Conservation (phyloP, 1,140 invertebrate species). For the Drosophila ercepeae region DNA sequence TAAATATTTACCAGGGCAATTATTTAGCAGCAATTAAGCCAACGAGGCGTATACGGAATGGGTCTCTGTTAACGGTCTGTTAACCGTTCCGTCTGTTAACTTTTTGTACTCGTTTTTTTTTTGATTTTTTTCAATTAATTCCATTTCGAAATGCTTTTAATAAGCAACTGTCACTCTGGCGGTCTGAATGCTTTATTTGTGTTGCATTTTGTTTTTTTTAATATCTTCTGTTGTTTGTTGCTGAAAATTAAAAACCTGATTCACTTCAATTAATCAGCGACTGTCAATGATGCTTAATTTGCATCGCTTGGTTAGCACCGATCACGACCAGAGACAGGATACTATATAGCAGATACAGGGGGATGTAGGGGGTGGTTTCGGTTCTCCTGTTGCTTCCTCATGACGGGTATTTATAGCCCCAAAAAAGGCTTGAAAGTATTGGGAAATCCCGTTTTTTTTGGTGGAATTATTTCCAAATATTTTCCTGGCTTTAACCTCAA, state of each 20-base stretch:
- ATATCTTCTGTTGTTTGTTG: conserved; percentile 39
- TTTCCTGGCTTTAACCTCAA: too few relatives aligned
- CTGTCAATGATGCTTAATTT: conserved; percentile 78
- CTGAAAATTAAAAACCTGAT: conserved; percentile 74
- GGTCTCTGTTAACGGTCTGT: conserved; percentile 21
- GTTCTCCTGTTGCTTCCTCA: conserved; percentile 53
- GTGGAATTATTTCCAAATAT: too few relatives aligned
- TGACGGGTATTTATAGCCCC: conserved; percentile 19
- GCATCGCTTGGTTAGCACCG: conserved; percentile 29
- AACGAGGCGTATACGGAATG: conserved; percentile 16
- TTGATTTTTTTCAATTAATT: conserved; percentile 54
- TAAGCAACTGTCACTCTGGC: conserved; percentile 49
- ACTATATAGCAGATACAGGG: conserved; percentile 4
- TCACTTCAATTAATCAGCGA: conserved; percentile 74
- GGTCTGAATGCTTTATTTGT: conserved; percentile 38
- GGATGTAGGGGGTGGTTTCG: neutral
- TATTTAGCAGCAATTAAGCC: conserved; percentile 64
- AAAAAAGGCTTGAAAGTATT: neutral
- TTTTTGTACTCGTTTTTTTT: neutral
- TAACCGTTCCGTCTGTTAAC: neutral
- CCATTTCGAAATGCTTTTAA: conserved; percentile 66
- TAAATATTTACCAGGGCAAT: conserved; percentile 65
- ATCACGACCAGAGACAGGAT: conserved; percentile 25
- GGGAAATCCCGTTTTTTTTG: too few relatives aligned
- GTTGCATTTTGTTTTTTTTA: conserved; percentile 42